Base-by-base conservation (phyloP, 2,797 vertebrate species). In the Peromyscus attwateri region DNA sequence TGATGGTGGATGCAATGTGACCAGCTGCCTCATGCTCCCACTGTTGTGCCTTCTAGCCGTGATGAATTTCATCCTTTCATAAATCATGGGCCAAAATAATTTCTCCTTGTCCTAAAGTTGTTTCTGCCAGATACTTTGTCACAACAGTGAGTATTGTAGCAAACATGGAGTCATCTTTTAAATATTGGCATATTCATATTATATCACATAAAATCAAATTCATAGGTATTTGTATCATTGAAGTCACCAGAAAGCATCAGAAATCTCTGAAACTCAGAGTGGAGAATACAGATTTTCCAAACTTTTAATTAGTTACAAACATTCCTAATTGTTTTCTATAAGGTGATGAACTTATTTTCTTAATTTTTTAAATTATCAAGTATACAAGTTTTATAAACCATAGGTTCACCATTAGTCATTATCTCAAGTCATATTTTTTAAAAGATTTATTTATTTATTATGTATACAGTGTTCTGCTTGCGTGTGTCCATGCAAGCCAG, bases 331-430 rank as follows among this genome's bases (percentile, higher is more conserved):
- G 2, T 82, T 91, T 91, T 68, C 12, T 29, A 73, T 62, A 29
- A 95, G 91, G 55, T 46, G 11, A 70, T 7, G 52, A 55, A 75
- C 3, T 88, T 76, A 49, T 40, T 90, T 71, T 82, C 70, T 73
- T 87, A 73, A 34, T 46, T 91, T 83, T 91, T 94, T 34, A 89
- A 80, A 95, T 25, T 91, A 25, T 6, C 37, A 84, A 95, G 70
- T 16, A 49, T 2, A 60, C 37, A 55, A 12, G 4, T 60, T 11
- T 83, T 31, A 79, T 64, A 37, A 90, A 60, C 4, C 11, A 52
- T 1, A n/a, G 1, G 1, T 82, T 76, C 40, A 88, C 52, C 16
- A 29, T 91, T 60, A 37, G 49, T 89, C 31, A 80, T 43, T 55
- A 89, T 84, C 55, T 84, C 17, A 46, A 57, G 27, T n/a, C 55